Evolutionary conservation across 2,888 invertebrate species (phyloP).

Genomic region (Himalopsyche japonica): DNA sequence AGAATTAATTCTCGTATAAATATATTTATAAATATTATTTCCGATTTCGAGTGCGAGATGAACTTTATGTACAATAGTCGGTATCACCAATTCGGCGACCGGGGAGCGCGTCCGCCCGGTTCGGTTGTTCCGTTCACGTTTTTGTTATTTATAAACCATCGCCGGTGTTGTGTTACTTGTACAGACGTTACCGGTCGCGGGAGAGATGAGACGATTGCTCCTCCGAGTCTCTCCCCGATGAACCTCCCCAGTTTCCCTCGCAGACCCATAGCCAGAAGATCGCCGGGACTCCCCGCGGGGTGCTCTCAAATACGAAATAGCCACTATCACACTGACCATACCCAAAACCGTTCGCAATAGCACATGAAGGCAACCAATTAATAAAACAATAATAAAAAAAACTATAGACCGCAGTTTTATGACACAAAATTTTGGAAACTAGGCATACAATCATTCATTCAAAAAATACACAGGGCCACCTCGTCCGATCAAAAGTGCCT

Average conservation of each 20-base stretch:
- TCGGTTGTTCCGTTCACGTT: conserved; percentile 15
- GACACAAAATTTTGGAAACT: conserved; percentile 31
- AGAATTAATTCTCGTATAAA: conserved; percentile 28
- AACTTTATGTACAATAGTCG: conserved; percentile 60
- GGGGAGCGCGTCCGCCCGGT: conserved; percentile 5
- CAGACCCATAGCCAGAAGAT: background rate
- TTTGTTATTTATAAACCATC: conserved; percentile 15
- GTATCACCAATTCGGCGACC: conserved; percentile 43
- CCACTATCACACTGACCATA: conserved; percentile 62
- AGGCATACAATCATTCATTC: conserved; percentile 49
- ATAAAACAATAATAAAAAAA: conserved; percentile 52
- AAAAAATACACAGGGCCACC: conserved; percentile 83
- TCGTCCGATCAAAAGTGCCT: conserved; percentile 96
- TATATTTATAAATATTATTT: conserved; percentile 13
- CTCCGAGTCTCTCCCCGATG: background rate
- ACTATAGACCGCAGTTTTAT: conserved; percentile 45
- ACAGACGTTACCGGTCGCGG: conserved; percentile 25
- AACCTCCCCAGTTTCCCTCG: background rate
- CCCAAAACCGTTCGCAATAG: conserved; percentile 79
- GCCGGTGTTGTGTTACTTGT: conserved; percentile 33
- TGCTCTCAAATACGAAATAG: conserved; percentile 77
- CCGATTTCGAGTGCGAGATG: conserved; percentile 57
- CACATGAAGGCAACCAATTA: conserved; percentile 71
- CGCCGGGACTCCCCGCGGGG: conserved; percentile 47
- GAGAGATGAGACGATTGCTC: background rate